These are phyloP conservation scores for Hypolimnas misippus DNA, from an alignment of 2,888 invertebrate species.

Conservation along the genomic window DNA sequence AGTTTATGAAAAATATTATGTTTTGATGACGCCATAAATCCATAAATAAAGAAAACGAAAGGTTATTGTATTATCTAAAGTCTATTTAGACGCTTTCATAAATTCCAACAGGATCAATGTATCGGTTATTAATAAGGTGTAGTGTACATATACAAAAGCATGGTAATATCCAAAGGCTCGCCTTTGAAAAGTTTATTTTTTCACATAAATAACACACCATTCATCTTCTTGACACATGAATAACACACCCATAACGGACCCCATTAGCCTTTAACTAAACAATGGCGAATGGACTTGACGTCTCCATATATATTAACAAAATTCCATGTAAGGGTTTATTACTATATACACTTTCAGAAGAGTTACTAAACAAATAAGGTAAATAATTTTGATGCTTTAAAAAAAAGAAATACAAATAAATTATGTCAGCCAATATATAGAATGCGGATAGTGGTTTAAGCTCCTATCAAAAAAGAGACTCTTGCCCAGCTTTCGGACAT, in stretches of 20 bases:
- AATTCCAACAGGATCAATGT: not conserved
- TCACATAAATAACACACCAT: conserved; percentile 76
- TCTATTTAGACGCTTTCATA: no score
- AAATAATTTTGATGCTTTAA: no score
- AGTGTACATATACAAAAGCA: not conserved
- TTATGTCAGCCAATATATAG: no score
- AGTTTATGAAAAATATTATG: no score
- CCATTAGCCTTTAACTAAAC: conserved; percentile 78
- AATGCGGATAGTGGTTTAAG: no score
- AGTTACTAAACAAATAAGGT: not conserved
- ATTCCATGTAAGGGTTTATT: not conserved
- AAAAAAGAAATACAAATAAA: no score
- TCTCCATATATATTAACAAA: conserved; percentile 4
- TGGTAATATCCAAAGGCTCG: conserved; percentile 6
- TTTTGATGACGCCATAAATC: no score
- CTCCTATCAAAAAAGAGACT: no score
- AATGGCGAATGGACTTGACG: conserved; percentile 50
- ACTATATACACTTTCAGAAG: not conserved
- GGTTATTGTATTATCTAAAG: no score
- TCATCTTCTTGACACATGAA: conserved; percentile 79
- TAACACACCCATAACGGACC: conserved; percentile 58
- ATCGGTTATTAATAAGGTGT: not conserved
- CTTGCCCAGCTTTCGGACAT: no score
- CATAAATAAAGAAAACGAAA: no score
- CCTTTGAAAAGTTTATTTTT: conserved; percentile 44